Percentiles rank a stretch among this genome's conserved stretches.
Conservation (phyloP, 2,113 vertebrate species). For the Dryoscopus gambensis region DNA sequence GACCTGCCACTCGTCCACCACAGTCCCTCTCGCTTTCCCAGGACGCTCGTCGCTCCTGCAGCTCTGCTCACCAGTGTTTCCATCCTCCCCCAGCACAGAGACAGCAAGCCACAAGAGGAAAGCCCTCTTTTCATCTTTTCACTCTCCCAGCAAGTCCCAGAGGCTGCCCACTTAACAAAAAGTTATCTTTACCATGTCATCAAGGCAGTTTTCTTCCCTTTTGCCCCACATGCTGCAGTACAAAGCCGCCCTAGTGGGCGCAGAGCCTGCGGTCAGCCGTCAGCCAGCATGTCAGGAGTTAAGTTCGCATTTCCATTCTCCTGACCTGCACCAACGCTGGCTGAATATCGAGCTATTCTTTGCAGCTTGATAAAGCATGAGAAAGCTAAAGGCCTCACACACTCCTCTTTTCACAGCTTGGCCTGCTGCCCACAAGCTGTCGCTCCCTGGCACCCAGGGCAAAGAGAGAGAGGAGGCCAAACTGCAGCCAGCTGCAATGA, state of each 20-base stretch:
- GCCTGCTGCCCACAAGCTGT: constrained; percentile 65
- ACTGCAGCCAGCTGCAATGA: constrained; percentile 64
- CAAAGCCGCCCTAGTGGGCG: neutral
- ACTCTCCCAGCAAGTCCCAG: neutral
- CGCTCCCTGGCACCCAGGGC: constrained; percentile 67
- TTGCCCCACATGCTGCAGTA: neutral
- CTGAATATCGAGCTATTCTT: constrained; percentile 69
- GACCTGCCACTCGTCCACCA: neutral
- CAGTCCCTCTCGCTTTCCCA: neutral
- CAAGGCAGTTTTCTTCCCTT: neutral
- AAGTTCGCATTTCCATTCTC: constrained; percentile 47
- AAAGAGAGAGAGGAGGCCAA: constrained; percentile 44
- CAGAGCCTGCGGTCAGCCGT: neutral
- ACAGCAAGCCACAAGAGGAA: neutral
- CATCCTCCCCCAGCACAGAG: neutral
- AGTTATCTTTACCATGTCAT: neutral
- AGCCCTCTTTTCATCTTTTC: neutral
- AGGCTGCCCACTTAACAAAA: neutral
- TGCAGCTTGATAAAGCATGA: constrained; percentile 71
- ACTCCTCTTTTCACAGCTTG: constrained; percentile 66
- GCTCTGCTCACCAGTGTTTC: neutral
- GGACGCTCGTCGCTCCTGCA: neutral
- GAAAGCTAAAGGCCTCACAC: constrained; percentile 70
- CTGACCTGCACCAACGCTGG: constrained; percentile 51
- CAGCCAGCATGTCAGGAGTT: constrained; percentile 56